Conservation (phyloP, 2,797 vertebrate genomes). For the Microctenopoma stevenorrisi region DNA sequence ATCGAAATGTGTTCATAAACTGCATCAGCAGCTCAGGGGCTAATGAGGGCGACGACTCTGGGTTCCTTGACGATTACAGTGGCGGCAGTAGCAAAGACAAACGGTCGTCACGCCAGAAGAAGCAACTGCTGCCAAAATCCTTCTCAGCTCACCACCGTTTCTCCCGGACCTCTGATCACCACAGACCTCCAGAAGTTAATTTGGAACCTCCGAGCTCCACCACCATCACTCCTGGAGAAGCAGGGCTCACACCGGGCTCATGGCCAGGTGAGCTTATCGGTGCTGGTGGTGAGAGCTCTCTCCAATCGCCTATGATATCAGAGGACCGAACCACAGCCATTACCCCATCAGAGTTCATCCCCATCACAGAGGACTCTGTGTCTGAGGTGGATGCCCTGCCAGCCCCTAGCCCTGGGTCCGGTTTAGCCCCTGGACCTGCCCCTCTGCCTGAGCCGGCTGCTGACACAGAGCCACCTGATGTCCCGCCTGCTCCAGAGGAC, state of each 20-base stretch:
- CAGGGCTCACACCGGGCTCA: slow-evolving; percentile 80
- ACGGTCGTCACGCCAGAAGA: slow-evolving; percentile 86
- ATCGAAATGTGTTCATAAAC: slow-evolving; percentile 96
- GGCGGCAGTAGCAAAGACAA: slow-evolving; percentile 76
- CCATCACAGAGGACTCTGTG: slow-evolving; percentile 92
- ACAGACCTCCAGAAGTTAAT: slow-evolving; percentile 75
- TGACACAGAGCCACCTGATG: slow-evolving; percentile 46
- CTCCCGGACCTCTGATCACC: slow-evolving; percentile 86
- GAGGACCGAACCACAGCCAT: slow-evolving; percentile 93
- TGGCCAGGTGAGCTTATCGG: slow-evolving; percentile 84
- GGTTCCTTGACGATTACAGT: slow-evolving; percentile 91
- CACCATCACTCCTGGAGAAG: slow-evolving; percentile 49
- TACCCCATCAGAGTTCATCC: slow-evolving; percentile 94
- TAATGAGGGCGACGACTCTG: slow-evolving; percentile 95
- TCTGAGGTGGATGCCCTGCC: slow-evolving; percentile 91
- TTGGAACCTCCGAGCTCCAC: slow-evolving; percentile 75
- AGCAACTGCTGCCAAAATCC: slow-evolving; percentile 93
- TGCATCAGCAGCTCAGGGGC: slow-evolving; percentile 94
- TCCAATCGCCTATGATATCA: slow-evolving; percentile 92
- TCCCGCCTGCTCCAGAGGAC: slow-evolving; percentile 73
- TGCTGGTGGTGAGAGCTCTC: slow-evolving; percentile 86
- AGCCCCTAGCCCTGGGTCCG: slow-evolving; percentile 80
- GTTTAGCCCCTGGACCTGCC: slow-evolving; percentile 30
- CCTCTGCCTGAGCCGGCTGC: slow-evolving; percentile 29
- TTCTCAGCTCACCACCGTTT: slow-evolving; percentile 94